Evolutionary conservation across 2,113 vertebrate genomes (phyloP).

Genomic region (Grus americana): DNA sequence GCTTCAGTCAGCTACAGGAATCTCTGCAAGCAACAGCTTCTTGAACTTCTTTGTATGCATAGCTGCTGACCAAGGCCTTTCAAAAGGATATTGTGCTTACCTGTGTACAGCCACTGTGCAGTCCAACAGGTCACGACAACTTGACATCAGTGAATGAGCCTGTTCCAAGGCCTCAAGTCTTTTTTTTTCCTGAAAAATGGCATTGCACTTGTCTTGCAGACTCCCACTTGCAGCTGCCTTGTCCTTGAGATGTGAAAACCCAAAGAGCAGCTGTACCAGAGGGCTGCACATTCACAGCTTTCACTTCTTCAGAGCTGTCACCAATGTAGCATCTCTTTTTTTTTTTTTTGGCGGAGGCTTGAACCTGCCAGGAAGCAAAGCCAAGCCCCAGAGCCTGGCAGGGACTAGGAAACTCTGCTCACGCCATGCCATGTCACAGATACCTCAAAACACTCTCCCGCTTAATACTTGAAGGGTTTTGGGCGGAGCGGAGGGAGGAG

Average conservation of each 20-base stretch:
- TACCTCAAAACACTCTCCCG: background rate
- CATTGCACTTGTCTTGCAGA: background rate
- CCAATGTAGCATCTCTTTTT: background rate
- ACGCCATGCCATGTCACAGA: fast-evolving
- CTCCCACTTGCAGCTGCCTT: background rate
- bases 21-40: background rate
- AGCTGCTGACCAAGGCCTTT: background rate
- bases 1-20: background rate
- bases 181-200: background rate
- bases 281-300: background rate
- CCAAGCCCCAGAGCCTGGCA: background rate
- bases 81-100: background rate
- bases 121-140: background rate
- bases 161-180: background rate
- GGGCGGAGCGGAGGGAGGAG: background rate
- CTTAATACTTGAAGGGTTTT: background rate
- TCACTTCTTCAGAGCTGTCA: background rate
- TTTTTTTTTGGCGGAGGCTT: background rate
- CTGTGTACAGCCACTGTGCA: background rate
- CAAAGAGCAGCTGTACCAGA: background rate
- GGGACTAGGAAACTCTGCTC: background rate
- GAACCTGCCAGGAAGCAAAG: background rate
- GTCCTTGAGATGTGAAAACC: background rate
- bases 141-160: background rate
- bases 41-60: background rate